These are phyloP conservation scores for Tenebrosternarchus preto DNA, from an alignment of 2,113 vertebrate genomes.

Conservation along the genomic window DNA sequence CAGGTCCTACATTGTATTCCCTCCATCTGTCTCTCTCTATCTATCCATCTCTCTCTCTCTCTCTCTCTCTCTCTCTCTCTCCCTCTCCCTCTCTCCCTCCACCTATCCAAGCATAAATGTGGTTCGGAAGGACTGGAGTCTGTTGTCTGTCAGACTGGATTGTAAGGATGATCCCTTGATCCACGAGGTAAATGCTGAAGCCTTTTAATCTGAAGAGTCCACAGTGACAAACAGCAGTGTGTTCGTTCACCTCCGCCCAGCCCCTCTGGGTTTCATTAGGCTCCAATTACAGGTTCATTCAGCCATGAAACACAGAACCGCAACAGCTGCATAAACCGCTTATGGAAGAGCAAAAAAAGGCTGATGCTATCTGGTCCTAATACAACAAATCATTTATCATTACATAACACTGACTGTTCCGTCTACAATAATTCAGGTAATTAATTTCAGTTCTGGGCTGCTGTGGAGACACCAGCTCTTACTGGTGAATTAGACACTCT, in stretches of 20 bases:
- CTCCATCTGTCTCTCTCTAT: too few species aligned
- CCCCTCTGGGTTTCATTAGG: conserved; percentile 60
- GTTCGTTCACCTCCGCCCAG: conserved; percentile 44
- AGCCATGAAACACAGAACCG: conserved; percentile 56
- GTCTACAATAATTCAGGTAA: conserved; percentile 48
- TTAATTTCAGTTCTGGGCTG: conserved; percentile 48
- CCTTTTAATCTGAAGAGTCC: conserved; percentile 61
- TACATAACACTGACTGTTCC: conserved; percentile 53
- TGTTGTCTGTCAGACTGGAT: conserved; percentile 52
- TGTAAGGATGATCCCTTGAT: conserved; percentile 58
- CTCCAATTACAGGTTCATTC: conserved; percentile 61
- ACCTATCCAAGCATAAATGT: conserved; percentile 52
- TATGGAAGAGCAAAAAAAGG: conserved; percentile 56
- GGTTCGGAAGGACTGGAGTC: conserved; percentile 52
- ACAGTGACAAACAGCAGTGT: conserved; percentile 54
- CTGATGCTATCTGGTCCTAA: conserved; percentile 56
- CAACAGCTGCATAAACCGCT: conserved; percentile 59
- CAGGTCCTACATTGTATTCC: too few species aligned
- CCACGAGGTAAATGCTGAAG: conserved; percentile 58
- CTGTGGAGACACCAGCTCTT: conserved; percentile 11
- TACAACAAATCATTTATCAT: conserved; percentile 53
- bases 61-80: conserved; percentile 41
- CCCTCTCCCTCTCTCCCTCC: conserved; percentile 47
- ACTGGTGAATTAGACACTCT: neutral
- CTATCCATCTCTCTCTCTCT: too few species aligned